phyloP scores from a whole-genome alignment of 2,797 vertebrate species.

The Gastrophryne carolinensis region DNA sequence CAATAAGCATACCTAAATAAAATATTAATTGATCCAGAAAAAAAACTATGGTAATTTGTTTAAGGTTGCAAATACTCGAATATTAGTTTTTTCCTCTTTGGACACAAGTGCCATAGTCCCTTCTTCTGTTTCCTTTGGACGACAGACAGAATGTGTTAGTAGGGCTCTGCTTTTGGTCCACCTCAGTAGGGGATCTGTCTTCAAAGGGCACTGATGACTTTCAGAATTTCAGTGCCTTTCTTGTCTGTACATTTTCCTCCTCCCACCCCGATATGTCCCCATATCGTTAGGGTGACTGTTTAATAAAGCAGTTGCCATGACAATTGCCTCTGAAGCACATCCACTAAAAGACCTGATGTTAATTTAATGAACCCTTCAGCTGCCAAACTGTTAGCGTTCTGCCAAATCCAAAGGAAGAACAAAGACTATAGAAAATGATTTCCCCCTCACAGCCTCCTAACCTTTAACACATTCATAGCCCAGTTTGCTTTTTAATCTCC shows the following conservation, averaged over 20 bases:
- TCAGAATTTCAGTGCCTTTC: slow-evolving; percentile 28
- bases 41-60: slow-evolving; percentile 4
- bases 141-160: slow-evolving; percentile 35
- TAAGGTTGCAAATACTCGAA: slow-evolving; percentile 33
- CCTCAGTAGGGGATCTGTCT: slow-evolving; percentile 42
- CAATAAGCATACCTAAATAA: not conserved
- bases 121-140: slow-evolving; percentile 20
- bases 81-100: slow-evolving; percentile 7
- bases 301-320: slow-evolving; percentile 54
- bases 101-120: not conserved
- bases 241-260: not conserved
- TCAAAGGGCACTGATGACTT: slow-evolving; percentile 30
- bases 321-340: slow-evolving; percentile 52
- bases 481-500: too few species aligned
- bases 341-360: slow-evolving; percentile 57
- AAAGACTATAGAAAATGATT: not conserved
- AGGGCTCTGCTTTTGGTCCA: slow-evolving; percentile 38
- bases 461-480: not conserved
- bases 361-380: slow-evolving; percentile 59
- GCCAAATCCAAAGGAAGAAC: not conserved
- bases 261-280: slow-evolving; percentile 54
- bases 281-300: slow-evolving; percentile 59
- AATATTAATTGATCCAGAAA: not conserved
- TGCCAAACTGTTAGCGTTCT: slow-evolving; percentile 37
- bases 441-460: not conserved